Conservation (phyloP, 2,797 vertebrate species). For the Coranthus polyacanthus region DNA sequence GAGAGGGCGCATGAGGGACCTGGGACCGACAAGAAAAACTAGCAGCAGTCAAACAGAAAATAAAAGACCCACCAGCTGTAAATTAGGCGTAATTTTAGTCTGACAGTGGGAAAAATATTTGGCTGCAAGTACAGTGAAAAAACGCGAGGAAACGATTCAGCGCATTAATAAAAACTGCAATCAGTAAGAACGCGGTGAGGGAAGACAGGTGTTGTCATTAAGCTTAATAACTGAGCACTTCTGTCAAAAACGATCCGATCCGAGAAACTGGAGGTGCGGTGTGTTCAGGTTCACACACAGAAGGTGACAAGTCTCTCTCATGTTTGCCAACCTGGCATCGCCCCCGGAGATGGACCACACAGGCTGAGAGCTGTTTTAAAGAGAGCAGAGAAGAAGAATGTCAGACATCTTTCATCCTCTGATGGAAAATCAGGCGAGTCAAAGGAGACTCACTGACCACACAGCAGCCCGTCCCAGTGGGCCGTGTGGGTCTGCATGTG, state of each 20-base stretch:
- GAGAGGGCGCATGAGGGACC: not conserved
- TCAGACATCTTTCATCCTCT: conserved; percentile 67
- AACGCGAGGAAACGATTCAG: conserved; percentile 11
- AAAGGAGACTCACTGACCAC: conserved; percentile 7
- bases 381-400: conserved; percentile 66
- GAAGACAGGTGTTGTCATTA: too few species aligned
- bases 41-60: not conserved
- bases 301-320: conserved; percentile 15
- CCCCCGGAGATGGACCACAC: conserved; percentile 75
- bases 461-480: conserved; percentile 5
- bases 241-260: not conserved
- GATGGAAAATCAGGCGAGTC: conserved; percentile 55
- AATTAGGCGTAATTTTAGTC: conserved; percentile 3
- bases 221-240: too few species aligned
- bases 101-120: not conserved
- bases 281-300: conserved; percentile 3
- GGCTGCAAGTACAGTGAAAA: not conserved
- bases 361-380: conserved; percentile 54
- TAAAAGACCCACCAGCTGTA: conserved; percentile 3
- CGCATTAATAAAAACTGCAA: not conserved
- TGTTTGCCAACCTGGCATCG: conserved; percentile 42
- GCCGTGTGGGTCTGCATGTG: not conserved
- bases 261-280: not conserved
- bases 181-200: too few species aligned
- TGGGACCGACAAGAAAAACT: not conserved